Conservation (phyloP, 2,888 invertebrate genomes). For the Nemoura dubitans region DNA sequence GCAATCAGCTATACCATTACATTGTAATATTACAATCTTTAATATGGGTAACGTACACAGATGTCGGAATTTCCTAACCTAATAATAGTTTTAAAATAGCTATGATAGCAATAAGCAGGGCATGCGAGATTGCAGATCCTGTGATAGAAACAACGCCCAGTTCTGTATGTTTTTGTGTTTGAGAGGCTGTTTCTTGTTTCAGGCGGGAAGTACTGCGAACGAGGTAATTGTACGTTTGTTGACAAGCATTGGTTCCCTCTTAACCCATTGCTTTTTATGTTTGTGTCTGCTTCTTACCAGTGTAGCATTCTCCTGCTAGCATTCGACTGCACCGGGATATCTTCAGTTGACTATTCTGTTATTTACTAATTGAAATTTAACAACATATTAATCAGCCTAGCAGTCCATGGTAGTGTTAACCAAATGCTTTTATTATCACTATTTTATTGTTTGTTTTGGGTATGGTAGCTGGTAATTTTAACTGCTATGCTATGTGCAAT, state of each 20-base stretch:
- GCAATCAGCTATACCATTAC: no score
- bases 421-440: not conserved
- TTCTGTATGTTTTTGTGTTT: conserved; percentile 56
- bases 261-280: conserved; percentile 27
- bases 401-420: conserved; percentile 40
- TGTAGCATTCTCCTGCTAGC: conserved; percentile 18
- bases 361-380: not conserved
- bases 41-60: no score
- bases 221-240: conserved; percentile 66
- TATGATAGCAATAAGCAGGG: no score
- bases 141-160: not conserved
- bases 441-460: conserved; percentile 28
- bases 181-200: conserved; percentile 66
- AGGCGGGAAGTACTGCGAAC: conserved; percentile 75
- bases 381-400: conserved; percentile 20
- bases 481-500: not conserved
- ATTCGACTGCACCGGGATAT: conserved; percentile 1
- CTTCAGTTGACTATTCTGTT: not conserved
- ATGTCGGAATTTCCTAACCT: no score
- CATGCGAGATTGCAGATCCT: not conserved
- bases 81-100: no score
- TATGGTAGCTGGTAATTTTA: conserved; percentile 27
- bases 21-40: no score
- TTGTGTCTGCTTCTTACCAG: conserved; percentile 21
- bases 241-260: conserved; percentile 34